These are phyloP conservation scores for Dendroctonus valens DNA, from an alignment of 1,140 invertebrate species.

Conservation along the genomic window DNA sequence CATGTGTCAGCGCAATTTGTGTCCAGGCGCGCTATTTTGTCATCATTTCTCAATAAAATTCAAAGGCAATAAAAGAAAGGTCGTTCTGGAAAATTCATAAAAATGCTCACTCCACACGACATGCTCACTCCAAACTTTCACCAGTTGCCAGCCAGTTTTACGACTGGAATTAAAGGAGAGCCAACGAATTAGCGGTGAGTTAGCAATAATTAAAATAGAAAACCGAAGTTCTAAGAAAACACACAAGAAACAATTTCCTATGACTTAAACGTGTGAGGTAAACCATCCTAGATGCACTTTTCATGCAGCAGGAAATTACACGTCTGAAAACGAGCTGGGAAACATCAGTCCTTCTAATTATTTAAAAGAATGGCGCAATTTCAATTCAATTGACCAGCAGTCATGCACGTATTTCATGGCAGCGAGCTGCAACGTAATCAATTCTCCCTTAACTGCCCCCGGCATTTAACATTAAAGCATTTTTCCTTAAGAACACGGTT, in stretches of 20 bases:
- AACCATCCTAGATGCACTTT: no score
- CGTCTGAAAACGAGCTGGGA: not conserved
- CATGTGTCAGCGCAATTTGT: constrained; percentile 22
- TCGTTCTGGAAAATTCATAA: not conserved
- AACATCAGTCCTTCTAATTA: not conserved
- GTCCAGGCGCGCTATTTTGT: constrained; percentile 10
- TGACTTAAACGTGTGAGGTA: no score
- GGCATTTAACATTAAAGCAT: constrained; percentile 10
- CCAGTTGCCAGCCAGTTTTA: no score
- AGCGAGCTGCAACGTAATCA: constrained; percentile 10
- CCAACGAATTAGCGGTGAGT: no score
- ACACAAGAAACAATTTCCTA: no score
- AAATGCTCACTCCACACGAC: no score
- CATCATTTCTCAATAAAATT: constrained; percentile 9
- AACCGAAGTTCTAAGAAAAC: no score
- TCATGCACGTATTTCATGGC: constrained; percentile 11
- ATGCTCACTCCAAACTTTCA: no score
- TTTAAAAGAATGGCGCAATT: constrained; percentile 10
- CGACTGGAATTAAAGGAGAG: no score
- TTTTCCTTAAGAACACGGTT: constrained; percentile 4
- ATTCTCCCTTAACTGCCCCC: constrained; percentile 4
- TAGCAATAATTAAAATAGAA: no score
- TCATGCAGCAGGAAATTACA: not conserved
- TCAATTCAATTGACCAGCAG: constrained; percentile 12
- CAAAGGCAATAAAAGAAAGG: not conserved